Percentiles rank a stretch among this genome's conserved stretches.
phyloP scores from a whole-genome alignment of 2,797 vertebrate genomes.

The Acridotheres tristis region DNA sequence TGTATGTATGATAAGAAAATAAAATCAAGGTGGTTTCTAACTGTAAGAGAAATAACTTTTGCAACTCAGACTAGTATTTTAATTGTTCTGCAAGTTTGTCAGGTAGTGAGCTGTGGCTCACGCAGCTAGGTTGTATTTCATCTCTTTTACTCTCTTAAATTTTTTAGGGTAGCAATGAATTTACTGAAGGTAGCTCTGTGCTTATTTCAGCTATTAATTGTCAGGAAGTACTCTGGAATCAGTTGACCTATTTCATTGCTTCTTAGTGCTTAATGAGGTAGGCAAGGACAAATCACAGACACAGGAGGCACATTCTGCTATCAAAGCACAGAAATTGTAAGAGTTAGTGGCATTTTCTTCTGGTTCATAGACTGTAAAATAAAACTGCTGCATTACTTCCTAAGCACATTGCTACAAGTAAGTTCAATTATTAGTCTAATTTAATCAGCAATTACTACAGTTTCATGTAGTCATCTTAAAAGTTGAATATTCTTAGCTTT shows the following conservation, averaged over 20 bases:
- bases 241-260: neutral
- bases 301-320: neutral
- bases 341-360: neutral
- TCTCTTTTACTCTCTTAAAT: neutral
- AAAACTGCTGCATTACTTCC: neutral
- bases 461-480: neutral
- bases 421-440: neutral
- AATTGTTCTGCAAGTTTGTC: neutral
- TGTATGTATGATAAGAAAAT: neutral
- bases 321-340: neutral
- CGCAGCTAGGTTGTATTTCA: rapidly evolving
- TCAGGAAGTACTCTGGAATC: neutral
- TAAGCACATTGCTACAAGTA: neutral
- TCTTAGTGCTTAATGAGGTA: neutral
- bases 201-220: neutral
- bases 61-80: neutral
- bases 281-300: neutral
- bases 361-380: neutral
- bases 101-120: neutral
- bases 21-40: neutral
- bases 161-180: neutral
- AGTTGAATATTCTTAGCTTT: neutral
- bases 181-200: neutral
- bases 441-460: neutral
- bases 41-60: neutral